Evolutionary conservation across 2,888 invertebrate genomes (phyloP).

Genomic region (Latrodectus hesperus): DNA sequence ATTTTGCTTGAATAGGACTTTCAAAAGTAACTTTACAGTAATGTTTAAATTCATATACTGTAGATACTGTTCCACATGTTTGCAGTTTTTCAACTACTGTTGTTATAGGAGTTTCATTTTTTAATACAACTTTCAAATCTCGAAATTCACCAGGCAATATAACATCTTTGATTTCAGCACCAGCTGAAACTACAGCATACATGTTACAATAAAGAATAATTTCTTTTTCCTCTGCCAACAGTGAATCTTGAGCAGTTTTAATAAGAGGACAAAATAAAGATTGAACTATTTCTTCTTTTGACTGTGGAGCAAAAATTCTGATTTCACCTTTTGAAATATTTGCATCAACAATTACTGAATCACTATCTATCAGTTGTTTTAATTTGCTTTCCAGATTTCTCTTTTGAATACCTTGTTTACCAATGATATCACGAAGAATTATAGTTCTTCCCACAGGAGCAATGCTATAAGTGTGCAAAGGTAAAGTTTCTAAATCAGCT

Average conservation of each 20-base stretch:
- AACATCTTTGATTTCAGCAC: slow-evolving; percentile 47
- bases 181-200: slow-evolving; percentile 44
- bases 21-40: slow-evolving; percentile 54
- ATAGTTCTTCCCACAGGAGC: slow-evolving; percentile 49
- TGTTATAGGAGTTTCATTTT: slow-evolving; percentile 8
- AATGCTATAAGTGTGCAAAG: slow-evolving; percentile 17
- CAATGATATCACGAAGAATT: slow-evolving; percentile 37
- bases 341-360: slow-evolving; percentile 31
- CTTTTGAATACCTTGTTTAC: slow-evolving; percentile 30
- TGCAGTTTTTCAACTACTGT: slow-evolving; percentile 33
- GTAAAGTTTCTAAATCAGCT: slow-evolving; percentile 22
- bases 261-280: slow-evolving; percentile 34
- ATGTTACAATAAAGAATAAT: slow-evolving; percentile 16
- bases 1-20: slow-evolving; percentile 39
- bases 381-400: slow-evolving; percentile 32
- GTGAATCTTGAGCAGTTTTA: slow-evolving; percentile 21
- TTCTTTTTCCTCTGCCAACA: slow-evolving; percentile 43
- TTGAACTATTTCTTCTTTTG: slow-evolving; percentile 12
- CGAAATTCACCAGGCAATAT: slow-evolving; percentile 58
- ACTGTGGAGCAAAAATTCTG: slow-evolving; percentile 36
- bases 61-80: slow-evolving; percentile 35
- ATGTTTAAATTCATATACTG: slow-evolving; percentile 42
- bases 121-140: slow-evolving; percentile 44
- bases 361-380: slow-evolving; percentile 20
- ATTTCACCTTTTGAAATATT: slow-evolving; percentile 48